Evolutionary conservation across 2,113 vertebrate genomes (phyloP), one percentile per base, ranked within the genome.

Genomic region (Elgaria multicarinata): DNA sequence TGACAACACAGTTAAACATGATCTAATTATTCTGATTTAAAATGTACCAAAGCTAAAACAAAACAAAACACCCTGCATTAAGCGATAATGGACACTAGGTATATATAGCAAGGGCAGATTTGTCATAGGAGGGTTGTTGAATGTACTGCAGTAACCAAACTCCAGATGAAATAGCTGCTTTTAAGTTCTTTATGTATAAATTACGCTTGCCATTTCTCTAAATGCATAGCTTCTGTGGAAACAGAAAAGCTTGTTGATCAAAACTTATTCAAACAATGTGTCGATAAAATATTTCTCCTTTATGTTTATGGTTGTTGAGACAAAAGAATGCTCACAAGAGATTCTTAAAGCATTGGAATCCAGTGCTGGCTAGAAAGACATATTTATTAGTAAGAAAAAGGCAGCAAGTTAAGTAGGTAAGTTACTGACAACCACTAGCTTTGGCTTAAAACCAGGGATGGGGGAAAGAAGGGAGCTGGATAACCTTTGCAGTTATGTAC

Each of bases 141-240:
- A 94, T 89, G 64, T 75, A 86, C 90, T 95, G 82, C 77, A 93
- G 64, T 50, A 88, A 92, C 92, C 92, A 58, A 64, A 83, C 24
- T 92, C 87, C 84, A 90, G 94, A 78, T 88, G 85, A 39, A 89
- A 89, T 90, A 85, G 67, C 83, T 77, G 88, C 22, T 46, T 87
- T 95, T 94, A 93, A 94, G 92, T 94, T 93, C 92, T 92, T 94
- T 82, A 22, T 93, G 90, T 53, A 92, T n/a, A n/a, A n/a, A n/a
- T n/a, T n/a, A n/a, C n/a, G n/a, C n/a, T 90, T 95, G 93, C 87
- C 92, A 87, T 94, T 96, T 93, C 91, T 93, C 93, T 85, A 79
- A 85, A 90, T 89, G 90, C 74, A 78, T 36, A 83, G 87, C 92
- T 94, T 94, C 89, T 90, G 91, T 86, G 72, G 92, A 94, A 89